Conservation (phyloP, 1,140 invertebrate genomes). For the Apolygus lucorum region DNA sequence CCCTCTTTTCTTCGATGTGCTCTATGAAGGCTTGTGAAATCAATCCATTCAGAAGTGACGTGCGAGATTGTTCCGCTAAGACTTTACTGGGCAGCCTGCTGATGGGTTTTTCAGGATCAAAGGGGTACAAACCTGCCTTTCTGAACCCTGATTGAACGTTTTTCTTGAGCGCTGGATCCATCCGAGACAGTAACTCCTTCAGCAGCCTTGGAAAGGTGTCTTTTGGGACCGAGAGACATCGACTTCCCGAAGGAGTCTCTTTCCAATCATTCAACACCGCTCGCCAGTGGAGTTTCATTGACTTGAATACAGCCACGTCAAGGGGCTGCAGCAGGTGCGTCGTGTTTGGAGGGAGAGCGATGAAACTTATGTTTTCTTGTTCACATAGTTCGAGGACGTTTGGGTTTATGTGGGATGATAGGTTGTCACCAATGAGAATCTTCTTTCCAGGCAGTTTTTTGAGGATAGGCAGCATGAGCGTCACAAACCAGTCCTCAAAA, state of each 20-base stretch:
- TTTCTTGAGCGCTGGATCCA: too few species aligned
- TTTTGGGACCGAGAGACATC: neutral
- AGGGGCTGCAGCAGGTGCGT: constrained; percentile 42
- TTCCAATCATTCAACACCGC: constrained; percentile 38
- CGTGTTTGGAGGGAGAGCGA: too few species aligned
- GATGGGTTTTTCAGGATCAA: neutral
- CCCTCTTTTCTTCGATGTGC: too few species aligned
- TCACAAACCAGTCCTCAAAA: too few species aligned
- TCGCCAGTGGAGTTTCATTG: constrained; percentile 39
- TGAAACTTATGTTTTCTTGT: too few species aligned
- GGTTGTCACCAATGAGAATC: too few species aligned
- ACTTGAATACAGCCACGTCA: constrained; percentile 40
- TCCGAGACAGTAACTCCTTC: neutral
- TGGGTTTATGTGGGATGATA: too few species aligned
- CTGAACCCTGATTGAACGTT: constrained; percentile 4
- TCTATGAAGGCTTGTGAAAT: too few species aligned
- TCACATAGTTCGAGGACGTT: too few species aligned
- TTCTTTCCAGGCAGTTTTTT: too few species aligned
- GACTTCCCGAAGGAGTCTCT: neutral
- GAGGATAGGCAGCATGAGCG: too few species aligned
- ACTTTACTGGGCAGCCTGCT: neutral
- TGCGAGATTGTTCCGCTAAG: neutral
- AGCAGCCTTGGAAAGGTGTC: neutral
- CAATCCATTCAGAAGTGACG: too few species aligned
- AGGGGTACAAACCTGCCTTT: constrained; percentile 1